These are phyloP conservation scores for Coracias cyanogaster DNA, from an alignment of 2,797 vertebrate genomes.

Conservation along the genomic window DNA sequence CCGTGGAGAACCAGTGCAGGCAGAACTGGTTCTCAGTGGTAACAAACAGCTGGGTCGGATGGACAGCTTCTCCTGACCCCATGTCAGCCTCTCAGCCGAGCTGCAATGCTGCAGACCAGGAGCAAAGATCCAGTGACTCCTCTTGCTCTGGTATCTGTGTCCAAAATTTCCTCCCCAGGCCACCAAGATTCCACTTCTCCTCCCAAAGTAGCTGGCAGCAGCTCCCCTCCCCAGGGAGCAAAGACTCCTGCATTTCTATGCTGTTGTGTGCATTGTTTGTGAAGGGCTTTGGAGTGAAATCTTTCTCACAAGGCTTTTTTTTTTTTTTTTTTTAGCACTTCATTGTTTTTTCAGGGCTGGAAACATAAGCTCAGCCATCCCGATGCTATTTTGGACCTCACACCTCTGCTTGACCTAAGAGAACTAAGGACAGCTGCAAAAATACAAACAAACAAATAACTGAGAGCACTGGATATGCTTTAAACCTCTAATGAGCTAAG, in stretches of 20 bases:
- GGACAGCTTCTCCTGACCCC: background rate
- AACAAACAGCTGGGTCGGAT: accelerated
- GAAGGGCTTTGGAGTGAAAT: slow-evolving; percentile 28
- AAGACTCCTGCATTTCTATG: slow-evolving; percentile 27
- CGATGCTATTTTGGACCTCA: slow-evolving; percentile 69
- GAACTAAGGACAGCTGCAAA: slow-evolving; percentile 76
- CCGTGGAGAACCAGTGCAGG: background rate
- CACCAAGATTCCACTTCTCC: slow-evolving; percentile 13
- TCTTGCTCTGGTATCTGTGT: background rate
- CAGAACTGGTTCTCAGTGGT: background rate
- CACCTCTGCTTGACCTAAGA: slow-evolving; percentile 68
- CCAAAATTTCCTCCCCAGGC: slow-evolving; percentile 26
- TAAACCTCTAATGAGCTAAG: slow-evolving; percentile 60
- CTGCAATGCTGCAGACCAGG: background rate
- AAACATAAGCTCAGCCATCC: slow-evolving; percentile 58
- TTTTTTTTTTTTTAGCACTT: slow-evolving; percentile 32
- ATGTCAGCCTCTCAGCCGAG: accelerated
- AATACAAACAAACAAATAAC: slow-evolving; percentile 74
- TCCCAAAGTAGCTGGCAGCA: slow-evolving; percentile 57
- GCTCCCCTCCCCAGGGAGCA: background rate
- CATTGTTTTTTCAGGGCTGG: slow-evolving; percentile 72
- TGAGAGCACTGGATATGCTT: slow-evolving; percentile 44
- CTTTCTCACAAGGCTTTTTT: slow-evolving; percentile 10
- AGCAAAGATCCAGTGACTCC: background rate
- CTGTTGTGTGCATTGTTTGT: background rate